Evolutionary conservation across 2,888 invertebrate species (phyloP), one percentile per base, ranked within the genome.

Genomic region (Cistogaster globosa): DNA sequence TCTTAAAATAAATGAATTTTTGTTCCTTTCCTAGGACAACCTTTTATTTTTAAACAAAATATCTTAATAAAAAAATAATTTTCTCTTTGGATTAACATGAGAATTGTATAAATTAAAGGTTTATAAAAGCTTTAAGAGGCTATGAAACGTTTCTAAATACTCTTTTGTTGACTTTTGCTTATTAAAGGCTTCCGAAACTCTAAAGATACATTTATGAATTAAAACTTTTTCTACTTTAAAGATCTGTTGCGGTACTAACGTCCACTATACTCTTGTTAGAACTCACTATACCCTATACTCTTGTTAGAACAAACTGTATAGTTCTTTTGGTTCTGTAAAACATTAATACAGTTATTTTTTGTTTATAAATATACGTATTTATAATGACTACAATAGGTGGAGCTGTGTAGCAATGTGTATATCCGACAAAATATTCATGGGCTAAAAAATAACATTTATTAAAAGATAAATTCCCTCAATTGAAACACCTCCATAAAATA

Each of bases 391-490:
- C 38, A 74, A 32, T 58, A 65, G n/a, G 16, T 57, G 65, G 32
- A 2, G 12, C 20, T 57, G 16, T 32, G 26, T 63, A 26, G 12
- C 14, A 32, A 12, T 48, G 38, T 48, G 48, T 58, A 51, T 68
- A 51, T 68, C 55, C 63, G 55, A 69, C 68, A 42, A 62, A 83
- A 69, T 77, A 83, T 83, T 67, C 60, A 83, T 77, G 48, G 45
- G 62, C 42, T 60, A 72, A 83, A 72, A 68, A 83, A 77, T 74
- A 74, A n/a, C 20, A 78, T 83, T 79, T 83, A 83, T 69, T 83
- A 83, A 83, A 79, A 79, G 74, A 83, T 83, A 79, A 83, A 78
- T 78, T 83, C 57, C 78, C 78, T 74, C 83, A 78, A 36, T 74
- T 51, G 69, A 68, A 69, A 32, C 68, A 48, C 45, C 78, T 8